Percentiles rank a stretch among this genome's conserved stretches.
Conservation (phyloP, 2,797 vertebrate genomes). For the Phataginus tetradactyla region DNA sequence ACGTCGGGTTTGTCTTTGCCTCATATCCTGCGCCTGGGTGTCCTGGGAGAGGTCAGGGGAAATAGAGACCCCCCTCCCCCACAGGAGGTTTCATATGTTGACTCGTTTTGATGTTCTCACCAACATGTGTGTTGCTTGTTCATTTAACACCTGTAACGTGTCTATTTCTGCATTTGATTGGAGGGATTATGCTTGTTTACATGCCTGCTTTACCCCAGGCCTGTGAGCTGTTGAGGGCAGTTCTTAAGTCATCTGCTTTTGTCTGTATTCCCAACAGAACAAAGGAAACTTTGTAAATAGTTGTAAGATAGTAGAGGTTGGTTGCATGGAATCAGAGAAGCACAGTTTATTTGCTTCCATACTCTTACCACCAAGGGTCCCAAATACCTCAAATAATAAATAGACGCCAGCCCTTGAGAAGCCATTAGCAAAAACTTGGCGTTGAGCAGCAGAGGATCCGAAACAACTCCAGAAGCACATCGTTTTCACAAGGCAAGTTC, state of each 20-base stretch:
- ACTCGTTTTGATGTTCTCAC: neutral
- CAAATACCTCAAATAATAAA: neutral
- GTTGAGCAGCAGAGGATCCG: neutral
- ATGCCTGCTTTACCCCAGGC: neutral
- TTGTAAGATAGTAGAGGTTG: neutral
- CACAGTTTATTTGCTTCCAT: neutral
- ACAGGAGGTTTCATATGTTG: neutral
- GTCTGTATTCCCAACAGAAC: neutral
- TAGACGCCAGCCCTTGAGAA: neutral
- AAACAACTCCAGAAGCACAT: neutral
- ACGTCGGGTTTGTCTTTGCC: conserved; percentile 20
- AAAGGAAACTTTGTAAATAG: neutral
- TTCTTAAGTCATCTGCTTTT: conserved; percentile 14
- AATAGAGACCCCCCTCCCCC: neutral
- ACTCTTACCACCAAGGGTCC: neutral
- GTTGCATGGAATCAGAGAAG: neutral
- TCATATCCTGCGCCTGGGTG: neutral
- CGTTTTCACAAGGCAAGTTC: neutral
- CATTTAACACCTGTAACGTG: neutral
- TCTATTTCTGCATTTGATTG: neutral
- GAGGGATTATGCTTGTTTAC: conserved; percentile 15
- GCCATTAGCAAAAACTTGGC: neutral
- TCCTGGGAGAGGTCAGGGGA: neutral
- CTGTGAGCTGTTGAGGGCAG: neutral
- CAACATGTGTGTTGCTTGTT: neutral